Conservation (phyloP, 2,113 vertebrate genomes). For the Aldabrachelys gigantea region DNA sequence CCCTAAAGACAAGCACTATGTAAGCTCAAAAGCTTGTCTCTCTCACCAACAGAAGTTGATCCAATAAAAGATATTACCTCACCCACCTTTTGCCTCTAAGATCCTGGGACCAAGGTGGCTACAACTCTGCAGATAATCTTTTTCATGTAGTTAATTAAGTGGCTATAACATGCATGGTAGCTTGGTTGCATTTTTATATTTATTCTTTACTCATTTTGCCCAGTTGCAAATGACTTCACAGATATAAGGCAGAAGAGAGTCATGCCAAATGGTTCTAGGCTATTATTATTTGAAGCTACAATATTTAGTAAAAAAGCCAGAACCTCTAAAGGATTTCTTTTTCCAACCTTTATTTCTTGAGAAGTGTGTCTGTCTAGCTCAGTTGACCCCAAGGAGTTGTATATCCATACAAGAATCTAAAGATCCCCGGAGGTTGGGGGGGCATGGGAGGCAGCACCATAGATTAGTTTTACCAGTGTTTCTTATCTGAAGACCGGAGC, state of each 20-base stretch:
- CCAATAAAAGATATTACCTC: too few species aligned
- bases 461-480: not conserved
- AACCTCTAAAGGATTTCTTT: rapidly evolving
- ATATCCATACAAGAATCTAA: not conserved
- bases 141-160: not conserved
- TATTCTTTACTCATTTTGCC: not conserved
- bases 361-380: not conserved
- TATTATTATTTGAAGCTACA: not conserved
- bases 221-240: not conserved
- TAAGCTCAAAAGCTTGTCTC: too few species aligned
- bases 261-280: not conserved
- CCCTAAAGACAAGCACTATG: too few species aligned
- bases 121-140: too few species aligned
- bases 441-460: not conserved
- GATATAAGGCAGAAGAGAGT: not conserved
- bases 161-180: not conserved
- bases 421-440: too few species aligned
- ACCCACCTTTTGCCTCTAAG: too few species aligned
- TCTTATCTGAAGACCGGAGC: not conserved
- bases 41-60: too few species aligned
- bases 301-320: not conserved
- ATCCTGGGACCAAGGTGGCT: too few species aligned
- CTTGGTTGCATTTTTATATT: not conserved
- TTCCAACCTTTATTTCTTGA: not conserved
- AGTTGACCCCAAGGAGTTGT: not conserved